Evolutionary conservation across 2,888 invertebrate species (phyloP).

Genomic region (Sphecodes monilicornis): DNA sequence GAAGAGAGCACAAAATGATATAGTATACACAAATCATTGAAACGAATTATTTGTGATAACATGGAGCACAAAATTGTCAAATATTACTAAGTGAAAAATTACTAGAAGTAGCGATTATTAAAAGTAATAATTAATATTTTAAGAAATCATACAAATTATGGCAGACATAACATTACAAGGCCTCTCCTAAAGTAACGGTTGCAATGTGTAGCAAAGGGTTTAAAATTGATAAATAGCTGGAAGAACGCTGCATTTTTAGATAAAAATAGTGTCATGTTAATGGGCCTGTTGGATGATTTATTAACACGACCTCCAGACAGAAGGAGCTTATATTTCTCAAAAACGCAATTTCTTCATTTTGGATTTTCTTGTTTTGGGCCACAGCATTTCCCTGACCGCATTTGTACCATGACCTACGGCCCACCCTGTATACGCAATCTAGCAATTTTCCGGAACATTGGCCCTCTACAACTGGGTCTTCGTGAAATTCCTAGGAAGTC

Average conservation of each 20-base stretch:
- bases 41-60: neutral
- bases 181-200: too few species aligned
- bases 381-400: constrained; percentile 17
- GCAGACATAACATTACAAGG: too few species aligned
- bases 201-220: too few species aligned
- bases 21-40: neutral
- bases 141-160: too few species aligned
- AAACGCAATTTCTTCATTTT: neutral
- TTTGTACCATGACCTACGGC: neutral
- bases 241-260: neutral
- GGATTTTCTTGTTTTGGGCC: neutral
- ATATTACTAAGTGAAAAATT: too few species aligned
- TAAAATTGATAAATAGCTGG: neutral
- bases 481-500: constrained; percentile 69
- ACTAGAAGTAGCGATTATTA: too few species aligned
- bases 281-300: neutral
- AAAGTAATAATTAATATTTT: too few species aligned
- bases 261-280: too few species aligned
- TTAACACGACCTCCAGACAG: neutral
- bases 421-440: constrained; percentile 59
- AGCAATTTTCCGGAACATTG: constrained; percentile 77
- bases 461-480: constrained; percentile 62
- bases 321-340: neutral
- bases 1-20: too few species aligned
- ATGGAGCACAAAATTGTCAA: too few species aligned